These are phyloP conservation scores for Galerucella calmariensis DNA, from an alignment of 2,888 invertebrate genomes.

Conservation along the genomic window DNA sequence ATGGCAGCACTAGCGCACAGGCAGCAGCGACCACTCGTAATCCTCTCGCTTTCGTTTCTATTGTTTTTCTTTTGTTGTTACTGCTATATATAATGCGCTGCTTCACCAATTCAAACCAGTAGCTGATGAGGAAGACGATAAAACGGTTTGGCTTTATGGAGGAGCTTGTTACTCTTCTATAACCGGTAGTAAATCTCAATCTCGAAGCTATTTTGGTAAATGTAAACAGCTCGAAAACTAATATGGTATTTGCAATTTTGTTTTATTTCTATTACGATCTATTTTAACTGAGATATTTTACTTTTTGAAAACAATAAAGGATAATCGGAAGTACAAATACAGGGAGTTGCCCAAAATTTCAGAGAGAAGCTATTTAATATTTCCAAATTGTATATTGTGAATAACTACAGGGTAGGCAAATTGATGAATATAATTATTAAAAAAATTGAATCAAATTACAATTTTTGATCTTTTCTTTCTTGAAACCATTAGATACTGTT, in stretches of 20 bases:
- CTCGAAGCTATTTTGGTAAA: background rate
- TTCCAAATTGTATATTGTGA: no score
- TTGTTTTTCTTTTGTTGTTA: constrained; percentile 13
- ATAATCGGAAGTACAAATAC: no score
- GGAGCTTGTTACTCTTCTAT: background rate
- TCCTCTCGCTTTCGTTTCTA: constrained; percentile 7
- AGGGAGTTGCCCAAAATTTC: no score
- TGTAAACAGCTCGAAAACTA: background rate
- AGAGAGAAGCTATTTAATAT: no score
- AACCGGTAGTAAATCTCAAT: constrained; percentile 4
- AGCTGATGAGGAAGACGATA: constrained; percentile 28
- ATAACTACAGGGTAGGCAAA: no score
- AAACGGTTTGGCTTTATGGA: background rate
- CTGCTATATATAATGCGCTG: background rate
- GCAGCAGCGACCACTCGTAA: constrained; percentile 3
- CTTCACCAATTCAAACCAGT: constrained; percentile 28
- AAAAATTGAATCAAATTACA: no score
- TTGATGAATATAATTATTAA: no score
- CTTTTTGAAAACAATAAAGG: no score
- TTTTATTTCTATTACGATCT: background rate
- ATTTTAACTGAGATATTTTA: background rate
- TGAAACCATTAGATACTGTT: no score
- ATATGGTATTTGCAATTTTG: background rate
- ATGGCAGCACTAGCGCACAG: constrained; percentile 17
- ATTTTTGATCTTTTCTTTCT: no score